Percentiles rank a stretch among this genome's conserved stretches.
Conservation (phyloP, 2,888 invertebrate genomes). For the Macaria liturata region DNA sequence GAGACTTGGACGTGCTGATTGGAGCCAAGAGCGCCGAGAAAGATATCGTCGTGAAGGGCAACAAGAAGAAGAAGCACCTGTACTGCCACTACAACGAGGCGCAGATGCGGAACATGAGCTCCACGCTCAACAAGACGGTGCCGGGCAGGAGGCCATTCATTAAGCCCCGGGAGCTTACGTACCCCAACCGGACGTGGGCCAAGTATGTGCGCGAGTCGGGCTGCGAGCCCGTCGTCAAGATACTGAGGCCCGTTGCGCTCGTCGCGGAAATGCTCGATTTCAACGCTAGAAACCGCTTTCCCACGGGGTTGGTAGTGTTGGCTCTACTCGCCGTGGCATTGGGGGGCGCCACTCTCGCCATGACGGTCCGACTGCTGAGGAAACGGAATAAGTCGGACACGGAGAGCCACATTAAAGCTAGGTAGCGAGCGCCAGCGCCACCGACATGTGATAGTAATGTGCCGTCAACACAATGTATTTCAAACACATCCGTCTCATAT, state of each 20-base stretch:
- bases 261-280: slow-evolving; percentile 52
- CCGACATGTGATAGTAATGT: not conserved
- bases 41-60: slow-evolving; percentile 85
- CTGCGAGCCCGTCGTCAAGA: slow-evolving; percentile 82
- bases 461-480: slow-evolving; percentile 11
- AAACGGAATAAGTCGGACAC: slow-evolving; percentile 49
- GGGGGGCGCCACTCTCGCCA: slow-evolving; percentile 59
- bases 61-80: slow-evolving; percentile 85
- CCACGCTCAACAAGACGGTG: slow-evolving; percentile 75
- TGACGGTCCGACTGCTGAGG: slow-evolving; percentile 63
- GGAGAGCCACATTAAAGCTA: slow-evolving; percentile 62
- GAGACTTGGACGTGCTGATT: slow-evolving; percentile 85
- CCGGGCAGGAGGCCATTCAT: slow-evolving; percentile 82
- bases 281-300: slow-evolving; percentile 36
- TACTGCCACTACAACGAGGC: slow-evolving; percentile 85
- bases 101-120: slow-evolving; percentile 75
- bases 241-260: slow-evolving; percentile 69
- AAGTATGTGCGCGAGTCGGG: slow-evolving; percentile 87
- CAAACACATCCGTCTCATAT: slow-evolving; percentile 19
- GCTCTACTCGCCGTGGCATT: slow-evolving; percentile 61
- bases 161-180: slow-evolving; percentile 82
- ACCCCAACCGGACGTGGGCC: slow-evolving; percentile 87
- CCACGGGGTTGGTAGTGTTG: slow-evolving; percentile 61
- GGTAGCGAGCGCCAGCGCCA: slow-evolving; percentile 44
- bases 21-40: slow-evolving; percentile 86